Evolutionary conservation across 2,113 vertebrate genomes (phyloP).

Genomic region (Agapornis roseicollis): DNA sequence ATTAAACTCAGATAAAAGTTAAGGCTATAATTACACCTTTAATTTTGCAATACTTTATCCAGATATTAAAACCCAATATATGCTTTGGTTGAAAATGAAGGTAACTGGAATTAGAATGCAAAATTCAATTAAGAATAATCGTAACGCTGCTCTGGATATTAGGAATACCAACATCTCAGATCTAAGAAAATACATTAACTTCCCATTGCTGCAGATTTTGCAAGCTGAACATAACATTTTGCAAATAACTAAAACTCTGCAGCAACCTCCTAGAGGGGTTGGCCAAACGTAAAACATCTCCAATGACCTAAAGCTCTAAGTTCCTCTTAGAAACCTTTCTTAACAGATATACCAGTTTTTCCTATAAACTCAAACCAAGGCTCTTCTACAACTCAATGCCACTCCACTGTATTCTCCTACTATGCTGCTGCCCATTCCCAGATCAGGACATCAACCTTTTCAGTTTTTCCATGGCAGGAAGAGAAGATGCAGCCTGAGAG

Average conservation of each 20-base stretch:
- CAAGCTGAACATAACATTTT: background rate
- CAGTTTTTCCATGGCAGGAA: background rate
- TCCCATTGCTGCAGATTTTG: background rate
- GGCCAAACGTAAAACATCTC: background rate
- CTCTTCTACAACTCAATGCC: background rate
- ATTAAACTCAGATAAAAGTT: background rate
- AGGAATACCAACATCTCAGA: background rate
- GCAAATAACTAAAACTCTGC: background rate
- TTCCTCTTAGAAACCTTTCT: background rate
- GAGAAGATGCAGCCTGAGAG: background rate
- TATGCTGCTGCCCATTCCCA: background rate
- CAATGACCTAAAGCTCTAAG: background rate
- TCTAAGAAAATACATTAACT: constrained; percentile 8
- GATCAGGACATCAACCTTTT: background rate
- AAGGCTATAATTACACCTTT: background rate
- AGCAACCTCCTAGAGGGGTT: background rate
- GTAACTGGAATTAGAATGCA: background rate
- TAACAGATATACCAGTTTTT: background rate
- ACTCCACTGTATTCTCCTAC: background rate
- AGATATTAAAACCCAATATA: constrained; percentile 5
- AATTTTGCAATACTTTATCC: constrained; percentile 19
- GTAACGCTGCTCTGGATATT: background rate
- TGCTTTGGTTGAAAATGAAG: background rate
- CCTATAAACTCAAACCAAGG: background rate
- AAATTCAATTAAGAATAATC: constrained; percentile 30